A percentile compares a stretch with the other conserved stretches of the same genome.
Evolutionary conservation across 2,113 vertebrate genomes (phyloP).

Genomic region (Illadopsis cleaveri): DNA sequence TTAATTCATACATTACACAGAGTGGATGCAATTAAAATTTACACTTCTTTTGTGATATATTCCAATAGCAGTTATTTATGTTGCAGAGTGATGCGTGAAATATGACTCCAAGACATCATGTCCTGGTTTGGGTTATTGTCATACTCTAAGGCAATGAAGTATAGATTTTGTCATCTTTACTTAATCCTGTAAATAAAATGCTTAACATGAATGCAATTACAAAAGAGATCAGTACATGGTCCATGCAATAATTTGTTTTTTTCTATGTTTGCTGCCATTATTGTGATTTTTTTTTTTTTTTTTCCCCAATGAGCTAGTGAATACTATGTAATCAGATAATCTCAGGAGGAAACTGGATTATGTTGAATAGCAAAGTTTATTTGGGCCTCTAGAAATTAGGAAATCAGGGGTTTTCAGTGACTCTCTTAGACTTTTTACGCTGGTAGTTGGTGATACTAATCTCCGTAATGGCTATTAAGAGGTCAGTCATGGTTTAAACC

Average conservation of each 20-base stretch:
- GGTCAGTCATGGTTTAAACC: not conserved
- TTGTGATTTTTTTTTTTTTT: not conserved
- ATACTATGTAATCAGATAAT: not conserved
- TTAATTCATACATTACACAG: not conserved
- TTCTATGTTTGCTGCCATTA: not conserved
- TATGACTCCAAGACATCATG: not conserved
- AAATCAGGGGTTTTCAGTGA: not conserved
- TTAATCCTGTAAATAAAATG: not conserved
- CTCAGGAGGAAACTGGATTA: not conserved
- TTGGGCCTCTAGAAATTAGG: not conserved
- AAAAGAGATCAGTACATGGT: not conserved
- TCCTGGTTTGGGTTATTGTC: not conserved
- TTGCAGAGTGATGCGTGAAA: not conserved
- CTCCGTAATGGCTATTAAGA: not conserved
- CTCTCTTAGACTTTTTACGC: not conserved
- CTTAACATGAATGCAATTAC: not conserved
- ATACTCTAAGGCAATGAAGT: not conserved
- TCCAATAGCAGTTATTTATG: not conserved
- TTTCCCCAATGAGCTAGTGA: not conserved
- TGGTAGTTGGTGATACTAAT: not conserved
- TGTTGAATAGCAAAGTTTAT: not conserved
- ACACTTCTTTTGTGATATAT: not conserved
- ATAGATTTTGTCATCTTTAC: not conserved
- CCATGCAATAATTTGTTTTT: not conserved
- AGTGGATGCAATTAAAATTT: not conserved